Evolutionary conservation across 2,888 invertebrate species (phyloP), one percentile per base, ranked within the genome.

Genomic region (Nemotelus pantherinus): DNA sequence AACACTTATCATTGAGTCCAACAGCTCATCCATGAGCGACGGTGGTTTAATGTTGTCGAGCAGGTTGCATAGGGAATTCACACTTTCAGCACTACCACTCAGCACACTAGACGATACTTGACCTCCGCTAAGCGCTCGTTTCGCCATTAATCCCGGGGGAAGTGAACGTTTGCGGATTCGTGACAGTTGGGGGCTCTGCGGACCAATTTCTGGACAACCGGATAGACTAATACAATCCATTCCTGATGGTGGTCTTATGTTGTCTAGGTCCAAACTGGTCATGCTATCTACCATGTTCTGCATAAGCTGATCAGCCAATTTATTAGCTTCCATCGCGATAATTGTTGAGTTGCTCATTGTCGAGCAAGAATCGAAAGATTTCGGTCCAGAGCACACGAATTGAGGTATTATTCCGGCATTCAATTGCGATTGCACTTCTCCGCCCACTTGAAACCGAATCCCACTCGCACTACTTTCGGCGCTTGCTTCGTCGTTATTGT

Each of bases 41-140:
- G 96, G 95, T 2, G 95, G 95, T 84, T 94, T 94, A 2, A 95
- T 91, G 80, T 93, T 93, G 50, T 96, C 95, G 48, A 95, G 86
- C 10, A 74, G 44, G 83, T 94, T 93, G 4, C 90, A 91, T 63
- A 89, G 87, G 58, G 88, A 88, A 80, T 88, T 88, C 1, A 88
- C 83, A 82, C 92, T 92, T 83, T 94, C 94, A 0, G 92, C 88
- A 82, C 92, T 92, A 76, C 90, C 90, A 7, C 89, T 89, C 76
- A 89, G 87, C 67, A 88, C 85, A 82, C 87, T 85, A 9, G 77
- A 77, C 53, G 71, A 50, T 0, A 71, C 70, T 4, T n/a, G 41
- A 58, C 81, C 81, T 1, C 81, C 79, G 3, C 82, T 82, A 47
- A 83, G 78, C 39, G 94, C 94, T 79, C 94, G 88, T 82, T 92